A percentile compares a stretch with the other conserved stretches of the same genome.
Evolutionary conservation across 2,113 vertebrate species (phyloP).

Genomic region (Proteles cristata): DNA sequence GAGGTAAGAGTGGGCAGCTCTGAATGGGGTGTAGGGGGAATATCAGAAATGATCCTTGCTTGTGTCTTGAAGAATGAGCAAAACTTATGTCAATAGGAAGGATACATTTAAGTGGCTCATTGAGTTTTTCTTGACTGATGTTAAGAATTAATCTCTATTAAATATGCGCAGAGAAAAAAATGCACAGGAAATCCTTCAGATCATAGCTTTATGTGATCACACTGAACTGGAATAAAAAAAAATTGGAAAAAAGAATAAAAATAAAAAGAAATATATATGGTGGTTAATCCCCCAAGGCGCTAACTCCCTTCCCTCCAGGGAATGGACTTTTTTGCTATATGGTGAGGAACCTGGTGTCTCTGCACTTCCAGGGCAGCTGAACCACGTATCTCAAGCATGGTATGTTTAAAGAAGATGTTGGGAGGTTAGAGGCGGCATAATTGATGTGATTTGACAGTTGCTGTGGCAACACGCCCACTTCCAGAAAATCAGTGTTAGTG

Average conservation of each 20-base stretch:
- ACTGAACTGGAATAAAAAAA: neutral
- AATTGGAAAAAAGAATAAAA: neutral
- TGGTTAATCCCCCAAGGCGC: neutral
- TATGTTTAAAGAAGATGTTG: slow-evolving; percentile 74
- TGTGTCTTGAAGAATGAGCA: slow-evolving; percentile 30
- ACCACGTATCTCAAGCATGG: neutral
- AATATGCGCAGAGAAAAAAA: neutral
- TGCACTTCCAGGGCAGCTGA: neutral
- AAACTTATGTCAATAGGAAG: neutral
- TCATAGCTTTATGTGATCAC: neutral
- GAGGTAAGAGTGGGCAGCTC: neutral
- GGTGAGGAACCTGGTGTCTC: neutral
- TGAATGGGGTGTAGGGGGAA: too few relatives aligned
- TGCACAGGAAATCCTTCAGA: neutral
- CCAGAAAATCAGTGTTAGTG: slow-evolving; percentile 83
- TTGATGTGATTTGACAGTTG: slow-evolving; percentile 87
- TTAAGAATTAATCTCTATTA: neutral
- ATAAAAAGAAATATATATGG: neutral
- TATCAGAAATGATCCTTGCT: neutral
- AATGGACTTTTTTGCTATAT: neutral
- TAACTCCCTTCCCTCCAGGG: neutral
- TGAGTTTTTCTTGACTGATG: slow-evolving; percentile 24
- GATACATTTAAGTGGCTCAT: neutral
- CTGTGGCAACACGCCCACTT: slow-evolving; percentile 89
- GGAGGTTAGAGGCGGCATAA: slow-evolving; percentile 84